Percentiles rank a stretch among this genome's conserved stretches.
These are phyloP conservation scores for Hesperia comma DNA, from an alignment of 2,888 invertebrate genomes.

Conservation along the genomic window DNA sequence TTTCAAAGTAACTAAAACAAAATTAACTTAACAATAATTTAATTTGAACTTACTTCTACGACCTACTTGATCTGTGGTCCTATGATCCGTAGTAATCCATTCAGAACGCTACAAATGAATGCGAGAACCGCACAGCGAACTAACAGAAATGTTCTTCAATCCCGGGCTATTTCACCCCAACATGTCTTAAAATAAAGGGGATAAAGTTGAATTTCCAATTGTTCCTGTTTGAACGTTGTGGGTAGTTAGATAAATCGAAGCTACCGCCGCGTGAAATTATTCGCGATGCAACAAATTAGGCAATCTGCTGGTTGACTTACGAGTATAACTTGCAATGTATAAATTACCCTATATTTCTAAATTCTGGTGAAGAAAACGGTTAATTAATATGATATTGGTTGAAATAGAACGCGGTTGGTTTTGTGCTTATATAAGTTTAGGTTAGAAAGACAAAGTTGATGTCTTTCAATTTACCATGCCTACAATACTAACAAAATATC, in stretches of 20 bases:
- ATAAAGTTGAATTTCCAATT: conserved; percentile 5
- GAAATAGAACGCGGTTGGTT: too few species aligned
- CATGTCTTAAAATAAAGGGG: not conserved
- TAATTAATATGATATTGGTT: too few species aligned
- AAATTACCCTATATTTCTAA: conserved; percentile 19
- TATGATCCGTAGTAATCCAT: conserved; percentile 28
- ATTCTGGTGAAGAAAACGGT: not conserved
- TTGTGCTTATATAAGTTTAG: too few species aligned
- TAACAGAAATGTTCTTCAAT: conserved; percentile 1
- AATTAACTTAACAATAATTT: too few species aligned
- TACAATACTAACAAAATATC: too few species aligned
- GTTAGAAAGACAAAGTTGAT: too few species aligned
- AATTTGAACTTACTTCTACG: not conserved
- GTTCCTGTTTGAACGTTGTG: not conserved
- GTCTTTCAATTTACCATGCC: too few species aligned
- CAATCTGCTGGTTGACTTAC: conserved; percentile 36
- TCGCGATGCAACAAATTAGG: conserved; percentile 43
- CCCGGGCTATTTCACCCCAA: not conserved
- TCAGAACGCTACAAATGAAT: conserved; percentile 36
- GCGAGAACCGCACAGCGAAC: conserved; percentile 25
- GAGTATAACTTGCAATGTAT: conserved; percentile 22
- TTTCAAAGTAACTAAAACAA: too few species aligned
- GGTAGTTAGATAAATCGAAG: conserved; percentile 26
- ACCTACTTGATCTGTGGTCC: conserved; percentile 4
- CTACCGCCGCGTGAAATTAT: conserved; percentile 46